A percentile compares a stretch with the other conserved stretches of the same genome.
Evolutionary conservation across 2,113 vertebrate species (phyloP).

Genomic region (Jacana jacana): DNA sequence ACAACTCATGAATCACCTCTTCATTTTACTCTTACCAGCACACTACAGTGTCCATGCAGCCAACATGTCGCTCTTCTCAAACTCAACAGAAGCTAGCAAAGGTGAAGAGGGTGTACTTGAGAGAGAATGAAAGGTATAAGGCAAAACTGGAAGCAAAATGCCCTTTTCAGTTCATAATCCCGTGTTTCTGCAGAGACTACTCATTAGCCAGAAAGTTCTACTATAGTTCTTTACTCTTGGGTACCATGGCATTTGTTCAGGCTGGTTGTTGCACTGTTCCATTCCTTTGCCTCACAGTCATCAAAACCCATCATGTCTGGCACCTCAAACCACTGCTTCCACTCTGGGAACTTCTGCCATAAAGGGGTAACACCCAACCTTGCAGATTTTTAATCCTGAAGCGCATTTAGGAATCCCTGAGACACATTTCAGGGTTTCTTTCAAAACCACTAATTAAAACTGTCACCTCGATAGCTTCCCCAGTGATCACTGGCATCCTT

Average conservation of each 20-base stretch:
- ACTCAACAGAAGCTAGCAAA: conserved; percentile 26
- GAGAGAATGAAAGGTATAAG: not conserved
- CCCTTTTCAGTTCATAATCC: not conserved
- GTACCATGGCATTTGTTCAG: not conserved
- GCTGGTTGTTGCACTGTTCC: not conserved
- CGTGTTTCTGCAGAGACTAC: not conserved
- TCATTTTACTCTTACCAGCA: not conserved
- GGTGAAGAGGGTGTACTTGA: conserved; percentile 9
- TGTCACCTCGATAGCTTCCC: not conserved
- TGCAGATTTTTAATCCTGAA: not conserved
- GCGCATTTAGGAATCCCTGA: not conserved
- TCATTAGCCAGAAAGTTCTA: not conserved
- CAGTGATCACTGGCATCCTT: not conserved
- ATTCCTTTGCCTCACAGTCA: not conserved
- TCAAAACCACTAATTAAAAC: not conserved
- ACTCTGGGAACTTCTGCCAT: not conserved
- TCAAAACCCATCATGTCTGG: not conserved
- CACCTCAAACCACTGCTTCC: not conserved
- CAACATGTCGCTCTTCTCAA: conserved; percentile 10
- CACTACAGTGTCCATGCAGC: not conserved
- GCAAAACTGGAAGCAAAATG: not conserved
- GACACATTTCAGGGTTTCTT: not conserved
- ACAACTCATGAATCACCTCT: not conserved
- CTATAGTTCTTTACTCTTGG: not conserved
- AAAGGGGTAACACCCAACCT: not conserved